Conservation (phyloP, 2,113 vertebrate genomes). For the Lipotes vexillifer region DNA sequence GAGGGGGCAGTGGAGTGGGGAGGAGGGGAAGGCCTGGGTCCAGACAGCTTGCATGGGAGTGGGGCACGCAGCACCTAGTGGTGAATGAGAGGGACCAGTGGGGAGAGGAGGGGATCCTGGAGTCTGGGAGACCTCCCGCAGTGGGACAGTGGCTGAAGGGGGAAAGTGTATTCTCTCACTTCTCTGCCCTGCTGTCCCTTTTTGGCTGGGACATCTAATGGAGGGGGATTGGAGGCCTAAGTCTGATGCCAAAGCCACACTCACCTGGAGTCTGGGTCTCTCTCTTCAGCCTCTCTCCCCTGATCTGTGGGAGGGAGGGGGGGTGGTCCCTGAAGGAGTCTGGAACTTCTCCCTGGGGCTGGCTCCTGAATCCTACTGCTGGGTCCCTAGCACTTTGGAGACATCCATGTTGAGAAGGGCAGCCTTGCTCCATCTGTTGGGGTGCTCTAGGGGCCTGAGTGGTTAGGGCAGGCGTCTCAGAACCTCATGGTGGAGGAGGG, state of each 20-base stretch:
- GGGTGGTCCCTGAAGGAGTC: background rate
- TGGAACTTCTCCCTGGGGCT: background rate
- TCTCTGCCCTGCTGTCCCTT: background rate
- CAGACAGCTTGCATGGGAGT: slow-evolving; percentile 5
- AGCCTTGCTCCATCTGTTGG: background rate
- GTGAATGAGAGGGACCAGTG: background rate
- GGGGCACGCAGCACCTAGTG: background rate
- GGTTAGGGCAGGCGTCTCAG: slow-evolving; percentile 25
- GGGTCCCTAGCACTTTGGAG: background rate
- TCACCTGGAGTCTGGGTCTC: background rate
- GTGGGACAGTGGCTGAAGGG: background rate
- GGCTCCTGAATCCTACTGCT: background rate
- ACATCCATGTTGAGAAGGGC: background rate
- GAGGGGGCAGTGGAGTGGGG: slow-evolving; percentile 16
- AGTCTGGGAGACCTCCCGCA: background rate
- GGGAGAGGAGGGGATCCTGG: background rate
- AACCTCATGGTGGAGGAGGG: background rate
- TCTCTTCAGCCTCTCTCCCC: background rate
- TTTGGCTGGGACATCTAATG: background rate
- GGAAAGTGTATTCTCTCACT: background rate
- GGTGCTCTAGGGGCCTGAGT: background rate
- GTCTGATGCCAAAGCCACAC: background rate
- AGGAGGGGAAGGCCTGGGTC: slow-evolving; percentile 19
- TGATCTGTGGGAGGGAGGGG: background rate
- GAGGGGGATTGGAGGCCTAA: background rate